phyloP scores from a whole-genome alignment of 2,888 invertebrate species.

The Scaeva pyrastri region DNA sequence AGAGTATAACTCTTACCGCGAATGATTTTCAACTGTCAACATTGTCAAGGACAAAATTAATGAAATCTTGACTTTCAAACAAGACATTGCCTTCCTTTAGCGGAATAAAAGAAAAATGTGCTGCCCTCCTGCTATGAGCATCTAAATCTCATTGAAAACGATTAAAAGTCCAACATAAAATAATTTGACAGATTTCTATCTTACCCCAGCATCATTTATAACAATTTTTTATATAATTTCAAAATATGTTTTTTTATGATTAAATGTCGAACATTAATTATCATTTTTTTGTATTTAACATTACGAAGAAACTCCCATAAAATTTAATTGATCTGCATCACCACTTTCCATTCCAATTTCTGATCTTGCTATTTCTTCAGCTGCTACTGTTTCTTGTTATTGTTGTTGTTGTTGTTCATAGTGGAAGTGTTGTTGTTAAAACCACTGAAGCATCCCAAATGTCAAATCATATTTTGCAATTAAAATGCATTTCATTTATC shows the following conservation, averaged over 20 bases:
- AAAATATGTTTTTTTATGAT: constrained; percentile 7
- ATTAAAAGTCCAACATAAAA: constrained; percentile 1
- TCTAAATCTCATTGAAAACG: neutral
- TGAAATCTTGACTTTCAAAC: too few species aligned
- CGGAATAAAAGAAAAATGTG: too few species aligned
- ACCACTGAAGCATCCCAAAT: constrained; percentile 65
- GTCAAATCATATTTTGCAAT: constrained; percentile 75
- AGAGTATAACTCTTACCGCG: too few species aligned
- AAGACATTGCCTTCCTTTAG: too few species aligned
- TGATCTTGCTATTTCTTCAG: neutral
- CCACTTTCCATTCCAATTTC: constrained; percentile 55
- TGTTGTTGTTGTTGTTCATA: too few species aligned
- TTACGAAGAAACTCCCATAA: constrained; percentile 46
- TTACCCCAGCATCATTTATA: neutral
- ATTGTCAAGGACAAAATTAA: too few species aligned
- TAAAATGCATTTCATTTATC: constrained; percentile 71
- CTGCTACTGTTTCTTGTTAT: neutral
- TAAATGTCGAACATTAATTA: constrained; percentile 1
- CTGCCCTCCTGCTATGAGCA: too few species aligned
- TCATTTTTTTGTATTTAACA: neutral
- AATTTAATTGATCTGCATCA: constrained; percentile 39
- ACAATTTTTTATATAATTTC: neutral
- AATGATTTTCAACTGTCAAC: too few species aligned
- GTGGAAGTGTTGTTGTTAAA: constrained; percentile 31
- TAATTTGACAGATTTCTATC: constrained; percentile 9